A percentile compares a stretch with the other conserved stretches of the same genome.
Conservation (phyloP, 2,888 invertebrate genomes). For the Cephus pygmeus region DNA sequence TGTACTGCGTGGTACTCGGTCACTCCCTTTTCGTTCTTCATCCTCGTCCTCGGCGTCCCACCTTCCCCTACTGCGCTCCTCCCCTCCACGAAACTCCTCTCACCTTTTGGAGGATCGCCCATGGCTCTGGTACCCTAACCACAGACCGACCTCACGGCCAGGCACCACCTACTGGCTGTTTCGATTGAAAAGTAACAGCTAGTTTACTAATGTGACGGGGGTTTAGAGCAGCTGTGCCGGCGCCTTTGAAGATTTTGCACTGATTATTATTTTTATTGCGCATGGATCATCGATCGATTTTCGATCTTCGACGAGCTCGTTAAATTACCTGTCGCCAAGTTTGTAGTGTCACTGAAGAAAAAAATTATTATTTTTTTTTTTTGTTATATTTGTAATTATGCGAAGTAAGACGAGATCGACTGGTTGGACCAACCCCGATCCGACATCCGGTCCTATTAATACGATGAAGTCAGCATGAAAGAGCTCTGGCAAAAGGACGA, state of each 20-base stretch:
- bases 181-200: not conserved
- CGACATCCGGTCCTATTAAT: conserved; percentile 1
- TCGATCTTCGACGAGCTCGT: not conserved
- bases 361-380: not conserved
- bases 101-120: not conserved
- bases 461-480: not conserved
- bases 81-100: not conserved
- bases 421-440: not conserved
- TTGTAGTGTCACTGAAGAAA: not conserved
- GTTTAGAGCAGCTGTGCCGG: not conserved
- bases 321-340: not conserved
- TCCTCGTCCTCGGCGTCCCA: conserved; percentile 12
- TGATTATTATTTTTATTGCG: not conserved
- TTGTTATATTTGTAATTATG: not conserved
- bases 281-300: not conserved
- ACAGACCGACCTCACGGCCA: not conserved
- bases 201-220: not conserved
- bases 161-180: not conserved
- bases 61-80: not conserved
- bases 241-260: not conserved
- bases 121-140: not conserved
- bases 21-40: conserved; percentile 26
- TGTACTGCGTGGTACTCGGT: conserved; percentile 46
- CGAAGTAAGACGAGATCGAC: not conserved
- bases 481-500: conserved; percentile 3